phyloP scores from a whole-genome alignment of 2,888 invertebrate species.

The Copidosoma aretas region DNA sequence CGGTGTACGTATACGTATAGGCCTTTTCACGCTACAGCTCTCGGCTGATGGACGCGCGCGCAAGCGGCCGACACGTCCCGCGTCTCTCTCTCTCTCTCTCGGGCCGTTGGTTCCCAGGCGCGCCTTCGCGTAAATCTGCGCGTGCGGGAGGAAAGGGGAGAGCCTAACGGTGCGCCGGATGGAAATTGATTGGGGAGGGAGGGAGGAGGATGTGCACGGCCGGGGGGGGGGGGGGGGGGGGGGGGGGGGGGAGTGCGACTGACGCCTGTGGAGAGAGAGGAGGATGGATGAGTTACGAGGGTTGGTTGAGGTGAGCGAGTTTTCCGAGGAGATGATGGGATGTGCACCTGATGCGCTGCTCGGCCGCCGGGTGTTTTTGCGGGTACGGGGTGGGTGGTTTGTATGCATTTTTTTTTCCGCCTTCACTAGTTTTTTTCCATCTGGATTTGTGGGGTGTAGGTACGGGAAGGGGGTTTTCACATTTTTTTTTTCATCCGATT shows the following conservation, averaged over 20 bases:
- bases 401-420: too few relatives aligned
- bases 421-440: too few relatives aligned
- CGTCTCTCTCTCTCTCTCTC: too few relatives aligned
- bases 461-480: too few relatives aligned
- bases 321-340: too few relatives aligned
- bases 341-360: too few relatives aligned
- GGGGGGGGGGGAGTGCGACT: not conserved
- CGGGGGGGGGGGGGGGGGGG: not conserved
- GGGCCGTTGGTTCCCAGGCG: conserved; percentile 29
- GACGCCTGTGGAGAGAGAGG: not conserved
- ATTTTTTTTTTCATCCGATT: too few relatives aligned
- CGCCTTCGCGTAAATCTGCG: conserved; percentile 36
- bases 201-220: not conserved
- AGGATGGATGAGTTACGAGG: not conserved
- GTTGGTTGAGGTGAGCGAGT: conserved; percentile 25
- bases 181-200: conserved; percentile 30
- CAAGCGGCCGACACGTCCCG: conserved; percentile 10
- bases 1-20: not conserved
- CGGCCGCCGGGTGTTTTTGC: too few relatives aligned
- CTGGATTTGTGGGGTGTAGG: too few relatives aligned
- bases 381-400: too few relatives aligned
- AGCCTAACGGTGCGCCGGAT: conserved; percentile 22
- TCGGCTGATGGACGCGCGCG: conserved; percentile 29
- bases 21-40: conserved; percentile 1
- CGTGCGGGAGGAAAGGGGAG: not conserved